Conservation (phyloP, 2,888 invertebrate genomes). For the Lochmaea capreae region DNA sequence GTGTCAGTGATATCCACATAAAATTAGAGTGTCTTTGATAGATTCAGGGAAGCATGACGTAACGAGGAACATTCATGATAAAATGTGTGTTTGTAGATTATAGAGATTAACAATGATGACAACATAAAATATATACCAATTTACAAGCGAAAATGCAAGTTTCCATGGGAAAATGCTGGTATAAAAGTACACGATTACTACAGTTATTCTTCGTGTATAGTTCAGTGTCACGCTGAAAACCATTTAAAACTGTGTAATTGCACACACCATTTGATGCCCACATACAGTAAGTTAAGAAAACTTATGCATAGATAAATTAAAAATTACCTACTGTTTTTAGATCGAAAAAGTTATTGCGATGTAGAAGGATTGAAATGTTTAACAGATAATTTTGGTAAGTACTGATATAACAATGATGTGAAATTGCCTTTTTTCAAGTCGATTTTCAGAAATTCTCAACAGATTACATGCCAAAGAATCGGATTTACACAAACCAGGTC, state of each 20-base stretch:
- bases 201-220: constrained; percentile 72
- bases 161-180: constrained; percentile 67
- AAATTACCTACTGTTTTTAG: constrained; percentile 59
- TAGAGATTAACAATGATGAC: constrained; percentile 71
- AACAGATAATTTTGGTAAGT: constrained; percentile 65
- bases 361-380: constrained; percentile 70
- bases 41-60: too few species aligned
- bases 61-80: too few species aligned
- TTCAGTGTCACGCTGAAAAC: constrained; percentile 70
- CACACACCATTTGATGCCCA: constrained; percentile 73
- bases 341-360: constrained; percentile 66
- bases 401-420: not conserved
- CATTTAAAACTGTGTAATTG: constrained; percentile 72
- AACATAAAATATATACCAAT: constrained; percentile 68
- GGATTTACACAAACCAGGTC: constrained; percentile 62
- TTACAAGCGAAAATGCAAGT: constrained; percentile 69
- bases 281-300: constrained; percentile 64
- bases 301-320: not conserved
- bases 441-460: constrained; percentile 63
- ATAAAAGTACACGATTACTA: constrained; percentile 68
- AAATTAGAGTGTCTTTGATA: too few species aligned
- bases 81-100: too few species aligned
- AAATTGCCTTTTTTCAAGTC: not conserved
- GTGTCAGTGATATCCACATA: too few species aligned
- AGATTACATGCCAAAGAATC: constrained; percentile 62